Evolutionary conservation across 2,113 vertebrate species (phyloP), one percentile per base, ranked within the genome.

Genomic region (Coracopsis vasa): DNA sequence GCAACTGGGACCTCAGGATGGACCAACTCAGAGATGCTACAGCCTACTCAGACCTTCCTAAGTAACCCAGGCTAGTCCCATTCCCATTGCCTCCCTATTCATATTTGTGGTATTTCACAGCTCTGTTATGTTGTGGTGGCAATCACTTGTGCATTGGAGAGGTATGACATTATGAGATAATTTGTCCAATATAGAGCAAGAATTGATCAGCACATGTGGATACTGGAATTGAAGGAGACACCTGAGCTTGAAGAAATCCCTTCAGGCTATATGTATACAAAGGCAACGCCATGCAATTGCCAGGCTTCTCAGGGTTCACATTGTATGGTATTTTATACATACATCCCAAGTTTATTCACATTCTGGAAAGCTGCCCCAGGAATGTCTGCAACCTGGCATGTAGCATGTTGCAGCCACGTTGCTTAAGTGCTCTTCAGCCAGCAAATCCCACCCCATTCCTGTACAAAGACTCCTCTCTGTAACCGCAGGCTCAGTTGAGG

Each of bases 311-410:
- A 67, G 75, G 53, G 71, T 67, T 53, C 77, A 33, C 45, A 16
- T 21, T 74, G 25, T 71, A 13, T 16, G 44, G 45, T 83, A 53
- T 47, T 84, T 81, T 84, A 48, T 81, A 64, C 61, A 21, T 47
- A 33, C 29, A 88, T 78, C 80, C 77, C 48, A 79, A 83, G 53
- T 80, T 93, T 88, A 92, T 83, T 95, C 83, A 58, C 54, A 1
- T 88, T 81, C 86, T 96, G 91, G 89, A 96, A 88, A 84, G 86
- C 80, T 94, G 89, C 77, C 88, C 80, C 69, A 86, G 94, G 86
- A 94, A 94, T 94, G 91, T 94, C 86, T 95, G 0, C 88, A 84
- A 64, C 88, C 80, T 95, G 84, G 67, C 91, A 50, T 60, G 54
- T 16, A 88, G 71, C 48, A 67, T 28, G 58, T 86, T 93, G 51